Conservation (phyloP, 2,797 vertebrate genomes). For the Carapus acus region DNA sequence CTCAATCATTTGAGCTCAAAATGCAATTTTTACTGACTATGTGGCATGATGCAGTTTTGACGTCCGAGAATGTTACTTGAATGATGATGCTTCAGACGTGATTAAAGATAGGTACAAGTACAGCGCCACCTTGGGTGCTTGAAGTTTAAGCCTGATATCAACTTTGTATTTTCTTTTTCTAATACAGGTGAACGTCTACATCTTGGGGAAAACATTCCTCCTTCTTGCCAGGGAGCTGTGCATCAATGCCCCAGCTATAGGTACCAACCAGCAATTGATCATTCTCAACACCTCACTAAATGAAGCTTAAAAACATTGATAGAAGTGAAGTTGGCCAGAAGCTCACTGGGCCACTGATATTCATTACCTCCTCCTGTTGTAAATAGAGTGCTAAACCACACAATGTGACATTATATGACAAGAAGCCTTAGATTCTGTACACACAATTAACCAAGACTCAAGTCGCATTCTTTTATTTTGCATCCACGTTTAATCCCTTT, state of each 20-base stretch:
- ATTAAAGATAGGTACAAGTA: too few relatives aligned
- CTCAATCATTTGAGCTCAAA: too few relatives aligned
- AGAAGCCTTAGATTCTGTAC: not conserved
- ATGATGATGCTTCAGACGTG: too few relatives aligned
- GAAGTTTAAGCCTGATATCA: too few relatives aligned
- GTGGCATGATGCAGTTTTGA: too few relatives aligned
- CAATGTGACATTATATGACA: not conserved
- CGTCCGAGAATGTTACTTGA: too few relatives aligned
- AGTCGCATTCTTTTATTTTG: not conserved
- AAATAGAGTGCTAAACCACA: too few relatives aligned
- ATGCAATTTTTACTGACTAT: too few relatives aligned
- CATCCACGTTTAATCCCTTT: not conserved
- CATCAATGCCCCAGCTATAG: conserved; percentile 96
- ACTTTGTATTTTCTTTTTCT: not conserved
- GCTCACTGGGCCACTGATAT: too few relatives aligned
- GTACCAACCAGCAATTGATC: conserved; percentile 62
- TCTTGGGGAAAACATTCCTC: conserved; percentile 91
- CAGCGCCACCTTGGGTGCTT: too few relatives aligned
- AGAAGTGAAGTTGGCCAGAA: too few relatives aligned
- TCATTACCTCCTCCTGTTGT: too few relatives aligned
- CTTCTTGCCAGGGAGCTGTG: conserved; percentile 90
- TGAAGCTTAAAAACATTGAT: not conserved
- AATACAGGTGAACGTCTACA: conserved; percentile 92
- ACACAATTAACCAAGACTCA: not conserved
- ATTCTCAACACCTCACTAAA: not conserved